Base-by-base conservation (phyloP, 2,888 invertebrate genomes). In the Dryocosmus kuriphilus region DNA sequence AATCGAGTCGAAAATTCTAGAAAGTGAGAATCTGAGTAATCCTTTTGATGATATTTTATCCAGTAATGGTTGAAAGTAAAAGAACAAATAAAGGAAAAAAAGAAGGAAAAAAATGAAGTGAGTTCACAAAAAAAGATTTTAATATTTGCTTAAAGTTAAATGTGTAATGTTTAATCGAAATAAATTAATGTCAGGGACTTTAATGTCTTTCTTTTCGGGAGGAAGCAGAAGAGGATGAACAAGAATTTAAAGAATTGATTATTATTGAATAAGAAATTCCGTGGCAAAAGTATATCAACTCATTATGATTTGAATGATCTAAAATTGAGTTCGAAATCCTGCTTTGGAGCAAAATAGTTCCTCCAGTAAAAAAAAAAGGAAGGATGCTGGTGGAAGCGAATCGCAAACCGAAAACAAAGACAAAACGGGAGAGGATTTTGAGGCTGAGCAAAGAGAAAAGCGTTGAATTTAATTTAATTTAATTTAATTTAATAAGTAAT, bases 221-320 rank as follows among this genome's bases (percentile, higher is more conserved):
- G 85, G 97, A 97, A 89, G 99, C 98, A 0, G 98, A 99, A 88
- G 99, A 98, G 88, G 99, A 99, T 87, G 99, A 99, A 88, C 96
- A 96, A 80, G 97, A 97, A 90, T 93, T 93, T 1, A 91, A 92
- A 19, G 92, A 92, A 83, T 95, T 95, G n/a, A n/a, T n/a, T n/a
- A n/a, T n/a, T n/a, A n/a, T n/a, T n/a, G 0, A 95, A 94, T 85
- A 94, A 94, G 85, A 94, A 95, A 88, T 95, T 94, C 87, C 92
- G 94, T 24, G 95, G 96, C 0, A 98, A 97, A 92, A 96, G 97
- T 19, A 99, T 99, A 92, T 98, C 98, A 1, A 96, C 98, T 3
- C 99, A 99, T 91, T 99, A 99, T 91, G 93, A 97, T 63, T 93
- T 97, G 11, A 94, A 97, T 88, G 99, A 99, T 92, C 98, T 98